Conservation (phyloP, 2,797 vertebrate species). For the Silurus aristotelis region DNA sequence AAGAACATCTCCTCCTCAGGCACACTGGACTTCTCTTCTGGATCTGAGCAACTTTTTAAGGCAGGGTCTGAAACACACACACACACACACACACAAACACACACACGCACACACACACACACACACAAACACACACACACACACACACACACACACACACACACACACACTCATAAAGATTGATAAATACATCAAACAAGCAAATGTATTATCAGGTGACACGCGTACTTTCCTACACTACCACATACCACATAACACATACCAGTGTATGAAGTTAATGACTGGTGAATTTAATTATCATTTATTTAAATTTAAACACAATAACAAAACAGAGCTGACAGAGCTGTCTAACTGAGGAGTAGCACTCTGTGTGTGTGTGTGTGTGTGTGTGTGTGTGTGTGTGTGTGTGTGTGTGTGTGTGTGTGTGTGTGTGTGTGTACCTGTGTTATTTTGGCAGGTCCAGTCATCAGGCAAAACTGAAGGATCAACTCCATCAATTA, state of each 20-base stretch:
- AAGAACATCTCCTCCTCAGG: slow-evolving; percentile 53
- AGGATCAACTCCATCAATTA: slow-evolving; percentile 63
- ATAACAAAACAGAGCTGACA: neutral
- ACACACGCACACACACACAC: too few species aligned
- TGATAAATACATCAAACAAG: neutral
- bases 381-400: slow-evolving; percentile 30
- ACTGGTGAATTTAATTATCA: neutral
- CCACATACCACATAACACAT: too few species aligned
- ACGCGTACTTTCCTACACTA: neutral
- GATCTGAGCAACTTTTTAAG: slow-evolving; percentile 65
- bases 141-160: too few species aligned
- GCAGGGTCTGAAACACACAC: slow-evolving; percentile 59
- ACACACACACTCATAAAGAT: too few species aligned
- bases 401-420: slow-evolving; percentile 4
- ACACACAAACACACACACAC: slow-evolving; percentile 6
- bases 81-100: too few species aligned
- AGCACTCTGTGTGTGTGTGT: neutral
- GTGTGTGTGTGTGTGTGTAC: slow-evolving; percentile 53
- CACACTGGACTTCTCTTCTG: slow-evolving; percentile 66
- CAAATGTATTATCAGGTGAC: neutral
- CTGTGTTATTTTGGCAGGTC: slow-evolving; percentile 71
- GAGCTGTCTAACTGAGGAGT: neutral
- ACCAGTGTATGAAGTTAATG: neutral
- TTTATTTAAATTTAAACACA: neutral
- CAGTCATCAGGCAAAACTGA: slow-evolving; percentile 68